Conservation (phyloP, 2,888 invertebrate species). For the Chromoteleia sp. region DNA sequence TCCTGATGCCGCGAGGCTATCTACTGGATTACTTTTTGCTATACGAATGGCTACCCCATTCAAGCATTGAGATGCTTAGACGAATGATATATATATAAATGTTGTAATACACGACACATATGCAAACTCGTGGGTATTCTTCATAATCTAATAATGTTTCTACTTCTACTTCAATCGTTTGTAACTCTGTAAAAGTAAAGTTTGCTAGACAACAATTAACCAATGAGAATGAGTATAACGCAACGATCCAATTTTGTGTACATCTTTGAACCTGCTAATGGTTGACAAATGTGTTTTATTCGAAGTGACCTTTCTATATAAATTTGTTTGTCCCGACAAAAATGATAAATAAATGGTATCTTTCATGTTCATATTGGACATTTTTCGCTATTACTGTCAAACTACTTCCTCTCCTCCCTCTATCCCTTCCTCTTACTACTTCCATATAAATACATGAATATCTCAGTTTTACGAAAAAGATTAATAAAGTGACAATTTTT, state of each 20-base stretch:
- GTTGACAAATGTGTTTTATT: slow-evolving; percentile 82
- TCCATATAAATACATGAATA: too few species aligned
- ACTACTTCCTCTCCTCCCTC: neutral
- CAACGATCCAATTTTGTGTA: slow-evolving; percentile 77
- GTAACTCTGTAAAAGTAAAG: slow-evolving; percentile 71
- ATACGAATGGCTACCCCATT: too few species aligned
- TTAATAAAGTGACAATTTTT: too few species aligned
- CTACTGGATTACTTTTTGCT: neutral
- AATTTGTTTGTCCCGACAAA: slow-evolving; percentile 82
- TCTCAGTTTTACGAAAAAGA: too few species aligned
- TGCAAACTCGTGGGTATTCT: slow-evolving; percentile 63
- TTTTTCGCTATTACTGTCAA: neutral
- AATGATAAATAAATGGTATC: slow-evolving; percentile 81
- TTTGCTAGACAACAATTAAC: slow-evolving; percentile 69
- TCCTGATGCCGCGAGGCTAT: too few species aligned
- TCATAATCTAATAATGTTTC: slow-evolving; percentile 70
- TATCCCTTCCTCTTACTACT: too few species aligned
- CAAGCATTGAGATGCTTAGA: slow-evolving; percentile 65
- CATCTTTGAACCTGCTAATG: slow-evolving; percentile 78
- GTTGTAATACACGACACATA: slow-evolving; percentile 59
- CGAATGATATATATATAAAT: slow-evolving; percentile 62
- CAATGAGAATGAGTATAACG: slow-evolving; percentile 64
- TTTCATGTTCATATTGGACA: slow-evolving; percentile 80
- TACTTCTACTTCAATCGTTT: slow-evolving; percentile 73
- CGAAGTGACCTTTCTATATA: slow-evolving; percentile 84